phyloP scores from a whole-genome alignment of 2,797 vertebrate species.

The Tadarida brasiliensis region DNA sequence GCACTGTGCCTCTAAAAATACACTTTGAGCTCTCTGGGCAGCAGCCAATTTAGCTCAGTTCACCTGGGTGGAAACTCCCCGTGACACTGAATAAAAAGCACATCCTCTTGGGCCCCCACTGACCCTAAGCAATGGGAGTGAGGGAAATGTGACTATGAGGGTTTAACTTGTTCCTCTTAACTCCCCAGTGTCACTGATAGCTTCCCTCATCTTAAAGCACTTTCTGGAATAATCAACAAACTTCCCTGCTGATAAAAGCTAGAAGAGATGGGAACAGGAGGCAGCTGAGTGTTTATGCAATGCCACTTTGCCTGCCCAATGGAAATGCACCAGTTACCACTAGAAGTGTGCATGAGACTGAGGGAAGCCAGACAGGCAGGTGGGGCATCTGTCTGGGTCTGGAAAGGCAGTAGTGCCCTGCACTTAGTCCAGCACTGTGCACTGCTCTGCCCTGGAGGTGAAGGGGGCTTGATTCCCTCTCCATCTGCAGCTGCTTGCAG shows the following conservation, averaged over 20 bases:
- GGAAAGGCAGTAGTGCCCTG: background rate
- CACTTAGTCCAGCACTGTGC: too few species aligned
- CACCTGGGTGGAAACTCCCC: background rate
- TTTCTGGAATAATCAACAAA: conserved; percentile 34
- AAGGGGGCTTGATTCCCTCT: background rate
- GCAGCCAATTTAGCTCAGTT: background rate
- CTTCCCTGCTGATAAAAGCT: background rate
- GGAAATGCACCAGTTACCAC: background rate
- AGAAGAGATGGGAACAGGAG: background rate
- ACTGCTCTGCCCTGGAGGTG: background rate
- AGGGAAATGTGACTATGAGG: background rate
- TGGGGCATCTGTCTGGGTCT: background rate
- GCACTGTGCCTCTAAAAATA: background rate
- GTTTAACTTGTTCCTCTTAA: background rate
- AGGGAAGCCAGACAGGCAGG: background rate
- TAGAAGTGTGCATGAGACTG: background rate
- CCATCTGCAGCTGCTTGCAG: background rate
- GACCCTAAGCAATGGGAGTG: background rate
- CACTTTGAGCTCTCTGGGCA: background rate
- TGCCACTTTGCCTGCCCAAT: background rate
- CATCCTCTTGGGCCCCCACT: background rate
- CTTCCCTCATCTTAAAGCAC: background rate
- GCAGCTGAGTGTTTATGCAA: background rate
- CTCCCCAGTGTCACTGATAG: background rate
- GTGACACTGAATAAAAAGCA: background rate